Conservation (phyloP, 2,113 vertebrate species). For the Melanocharis versteri region DNA sequence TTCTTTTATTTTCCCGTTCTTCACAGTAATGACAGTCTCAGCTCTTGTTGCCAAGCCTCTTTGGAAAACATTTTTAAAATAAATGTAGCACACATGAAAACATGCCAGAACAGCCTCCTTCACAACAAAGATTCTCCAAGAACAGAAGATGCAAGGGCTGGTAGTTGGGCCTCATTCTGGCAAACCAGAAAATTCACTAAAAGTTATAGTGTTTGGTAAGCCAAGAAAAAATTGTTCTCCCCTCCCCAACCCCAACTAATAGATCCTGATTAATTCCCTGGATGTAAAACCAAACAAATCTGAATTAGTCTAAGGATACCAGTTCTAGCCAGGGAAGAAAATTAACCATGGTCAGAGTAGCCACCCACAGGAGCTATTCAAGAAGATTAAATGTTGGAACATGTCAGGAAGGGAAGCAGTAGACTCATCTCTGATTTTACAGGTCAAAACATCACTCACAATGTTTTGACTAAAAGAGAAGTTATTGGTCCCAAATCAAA, state of each 20-base stretch:
- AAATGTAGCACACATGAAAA: conserved; percentile 4
- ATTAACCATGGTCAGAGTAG: not conserved
- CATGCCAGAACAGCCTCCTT: not conserved
- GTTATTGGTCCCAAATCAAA: not conserved
- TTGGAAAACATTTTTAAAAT: conserved; percentile 28
- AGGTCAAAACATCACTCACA: not conserved
- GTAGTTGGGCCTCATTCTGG: not conserved
- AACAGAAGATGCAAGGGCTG: not conserved
- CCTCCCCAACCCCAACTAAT: not conserved
- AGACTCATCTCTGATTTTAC: not conserved
- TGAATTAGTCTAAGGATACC: not conserved
- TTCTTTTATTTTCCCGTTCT: not conserved
- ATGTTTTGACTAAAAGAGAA: not conserved
- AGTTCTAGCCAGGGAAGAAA: not conserved
- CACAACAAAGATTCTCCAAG: not conserved
- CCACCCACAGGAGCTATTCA: not conserved
- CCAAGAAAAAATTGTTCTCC: not conserved
- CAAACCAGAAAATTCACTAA: not conserved
- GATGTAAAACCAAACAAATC: not conserved
- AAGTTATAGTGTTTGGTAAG: not conserved
- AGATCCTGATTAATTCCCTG: not conserved
- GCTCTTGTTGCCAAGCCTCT: not conserved
- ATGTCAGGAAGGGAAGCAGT: not conserved
- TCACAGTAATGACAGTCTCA: not conserved
- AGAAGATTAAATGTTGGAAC: not conserved